These are phyloP conservation scores for Lates japonicus DNA, from an alignment of 2,797 vertebrate genomes.

Conservation along the genomic window DNA sequence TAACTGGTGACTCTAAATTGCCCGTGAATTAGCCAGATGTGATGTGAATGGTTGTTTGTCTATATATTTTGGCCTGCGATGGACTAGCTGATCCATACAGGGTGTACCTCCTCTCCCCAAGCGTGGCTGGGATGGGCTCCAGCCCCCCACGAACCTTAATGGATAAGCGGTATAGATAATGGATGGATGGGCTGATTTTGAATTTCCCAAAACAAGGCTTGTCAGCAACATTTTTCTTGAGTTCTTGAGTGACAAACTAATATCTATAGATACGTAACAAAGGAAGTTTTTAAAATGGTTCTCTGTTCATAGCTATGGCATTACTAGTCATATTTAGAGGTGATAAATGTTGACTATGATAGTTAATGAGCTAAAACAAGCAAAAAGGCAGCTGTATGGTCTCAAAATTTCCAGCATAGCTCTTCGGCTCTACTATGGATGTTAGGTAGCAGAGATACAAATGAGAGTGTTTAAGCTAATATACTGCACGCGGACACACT, in stretches of 20 bases:
- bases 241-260: slow-evolving; percentile 1
- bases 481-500: slow-evolving; percentile 63
- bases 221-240: no score
- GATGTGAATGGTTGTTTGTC: no score
- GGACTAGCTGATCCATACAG: no score
- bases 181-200: neutral
- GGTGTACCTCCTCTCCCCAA: no score
- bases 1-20: no score
- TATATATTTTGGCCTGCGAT: no score
- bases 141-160: no score
- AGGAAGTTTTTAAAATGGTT: slow-evolving; percentile 2
- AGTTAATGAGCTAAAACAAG: slow-evolving; percentile 13
- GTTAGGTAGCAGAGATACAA: slow-evolving; percentile 67
- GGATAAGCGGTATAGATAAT: no score
- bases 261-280: slow-evolving; percentile 2
- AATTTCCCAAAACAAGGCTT: neutral
- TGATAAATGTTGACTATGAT: slow-evolving; percentile 8
- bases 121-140: no score
- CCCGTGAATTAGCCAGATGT: no score
- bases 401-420: slow-evolving; percentile 10
- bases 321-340: slow-evolving; percentile 2
- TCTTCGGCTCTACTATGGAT: slow-evolving; percentile 37
- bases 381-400: slow-evolving; percentile 8
- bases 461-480: slow-evolving; percentile 74
- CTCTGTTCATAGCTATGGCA: slow-evolving; percentile 5